A percentile compares a stretch with the other conserved stretches of the same genome.
Evolutionary conservation across 2,113 vertebrate genomes (phyloP).

Genomic region (Bos indicus): DNA sequence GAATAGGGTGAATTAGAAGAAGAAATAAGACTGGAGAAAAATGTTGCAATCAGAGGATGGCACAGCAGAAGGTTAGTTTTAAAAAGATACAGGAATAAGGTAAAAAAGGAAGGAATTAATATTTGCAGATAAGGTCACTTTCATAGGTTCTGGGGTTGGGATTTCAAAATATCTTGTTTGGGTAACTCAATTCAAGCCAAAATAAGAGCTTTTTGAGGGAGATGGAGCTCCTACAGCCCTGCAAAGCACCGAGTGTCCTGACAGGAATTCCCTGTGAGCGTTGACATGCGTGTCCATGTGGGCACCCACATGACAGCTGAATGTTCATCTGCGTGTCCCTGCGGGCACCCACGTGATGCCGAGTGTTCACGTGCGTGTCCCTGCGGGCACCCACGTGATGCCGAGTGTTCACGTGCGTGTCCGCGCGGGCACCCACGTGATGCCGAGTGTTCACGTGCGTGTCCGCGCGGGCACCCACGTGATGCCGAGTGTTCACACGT

Average conservation of each 20-base stretch:
- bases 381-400: fast-evolving
- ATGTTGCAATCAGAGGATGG: too few relatives aligned
- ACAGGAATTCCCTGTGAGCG: not conserved
- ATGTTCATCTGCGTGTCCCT: fast-evolving
- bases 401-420: fast-evolving
- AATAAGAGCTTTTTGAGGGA: not conserved
- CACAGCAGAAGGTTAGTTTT: fast-evolving
- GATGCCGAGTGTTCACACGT: fast-evolving
- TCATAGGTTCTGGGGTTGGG: not conserved
- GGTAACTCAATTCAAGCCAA: not conserved
- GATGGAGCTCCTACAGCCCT: too few relatives aligned
- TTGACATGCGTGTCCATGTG: fast-evolving
- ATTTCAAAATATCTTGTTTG: not conserved
- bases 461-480: fast-evolving
- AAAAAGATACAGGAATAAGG: not conserved
- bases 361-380: fast-evolving
- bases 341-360: fast-evolving
- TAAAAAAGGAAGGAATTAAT: not conserved
- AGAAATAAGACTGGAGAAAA: too few relatives aligned
- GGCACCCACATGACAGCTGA: fast-evolving
- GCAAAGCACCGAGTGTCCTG: fast-evolving
- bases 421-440: fast-evolving
- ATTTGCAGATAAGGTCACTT: not conserved
- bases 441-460: fast-evolving
- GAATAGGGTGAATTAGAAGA: not conserved